These are phyloP conservation scores for Drosophila burlai DNA, from an alignment of 1,140 invertebrate genomes.

Conservation along the genomic window DNA sequence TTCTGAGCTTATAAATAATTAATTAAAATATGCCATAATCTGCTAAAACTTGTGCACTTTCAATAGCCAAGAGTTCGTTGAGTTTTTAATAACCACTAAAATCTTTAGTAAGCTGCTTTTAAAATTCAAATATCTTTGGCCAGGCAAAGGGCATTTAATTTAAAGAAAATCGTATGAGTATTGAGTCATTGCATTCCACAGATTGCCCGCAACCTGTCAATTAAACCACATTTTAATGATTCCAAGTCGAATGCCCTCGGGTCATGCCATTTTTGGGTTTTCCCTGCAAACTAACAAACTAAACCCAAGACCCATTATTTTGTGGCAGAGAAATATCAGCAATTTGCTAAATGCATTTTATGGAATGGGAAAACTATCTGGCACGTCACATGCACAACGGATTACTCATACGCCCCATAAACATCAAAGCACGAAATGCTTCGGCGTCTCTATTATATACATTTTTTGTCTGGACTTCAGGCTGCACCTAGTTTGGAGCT, in stretches of 20 bases:
- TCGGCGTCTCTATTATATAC: conserved; percentile 1
- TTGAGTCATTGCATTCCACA: conserved; percentile 29
- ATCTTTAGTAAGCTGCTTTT: conserved; percentile 38
- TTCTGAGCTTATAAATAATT: not conserved
- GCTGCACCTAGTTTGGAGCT: conserved; percentile 49
- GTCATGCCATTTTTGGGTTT: conserved; percentile 59
- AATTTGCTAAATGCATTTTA: conserved; percentile 59
- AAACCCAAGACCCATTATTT: not conserved
- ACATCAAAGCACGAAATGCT: conserved; percentile 2
- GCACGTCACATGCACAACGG: conserved; percentile 26
- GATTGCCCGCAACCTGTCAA: conserved; percentile 13
- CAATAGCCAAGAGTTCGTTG: not conserved
- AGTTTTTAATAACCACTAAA: conserved; percentile 1
- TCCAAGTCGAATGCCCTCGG: conserved; percentile 36
- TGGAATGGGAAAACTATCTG: conserved; percentile 8
- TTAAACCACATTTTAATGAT: conserved; percentile 31
- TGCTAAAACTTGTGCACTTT: not conserved
- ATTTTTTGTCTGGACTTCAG: not conserved
- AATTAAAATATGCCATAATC: conserved; percentile 2
- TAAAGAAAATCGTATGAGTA: not conserved
- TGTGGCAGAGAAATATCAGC: conserved; percentile 39
- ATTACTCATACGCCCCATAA: conserved; percentile 55
- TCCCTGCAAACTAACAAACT: conserved; percentile 5
- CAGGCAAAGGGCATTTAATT: conserved; percentile 20
- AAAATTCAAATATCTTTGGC: conserved; percentile 30